These are phyloP conservation scores for Podotricha telesiphe DNA, from an alignment of 2,888 invertebrate species.

Conservation along the genomic window DNA sequence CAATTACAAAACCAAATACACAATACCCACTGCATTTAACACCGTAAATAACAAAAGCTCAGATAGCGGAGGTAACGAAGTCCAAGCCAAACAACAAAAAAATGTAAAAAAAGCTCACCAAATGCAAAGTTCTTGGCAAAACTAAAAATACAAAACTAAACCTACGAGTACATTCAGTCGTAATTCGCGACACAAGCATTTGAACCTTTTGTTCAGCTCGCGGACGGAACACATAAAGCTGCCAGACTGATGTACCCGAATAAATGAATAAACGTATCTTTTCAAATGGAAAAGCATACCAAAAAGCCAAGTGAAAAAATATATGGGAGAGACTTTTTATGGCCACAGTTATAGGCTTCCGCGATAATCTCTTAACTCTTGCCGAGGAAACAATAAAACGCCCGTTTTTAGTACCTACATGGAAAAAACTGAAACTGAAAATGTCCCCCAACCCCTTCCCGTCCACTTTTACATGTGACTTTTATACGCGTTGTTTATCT, in stretches of 20 bases:
- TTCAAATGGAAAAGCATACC: slow-evolving; percentile 59
- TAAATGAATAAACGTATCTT: slow-evolving; percentile 58
- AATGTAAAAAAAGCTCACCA: not conserved
- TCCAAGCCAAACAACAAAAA: slow-evolving; percentile 29
- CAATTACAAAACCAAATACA: not conserved
- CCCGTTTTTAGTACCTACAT: slow-evolving; percentile 46
- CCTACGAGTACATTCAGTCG: slow-evolving; percentile 44
- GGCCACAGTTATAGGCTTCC: slow-evolving; percentile 56
- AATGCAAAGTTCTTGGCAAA: slow-evolving; percentile 41
- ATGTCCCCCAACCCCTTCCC: not conserved
- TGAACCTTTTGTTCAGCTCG: slow-evolving; percentile 47
- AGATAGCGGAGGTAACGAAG: slow-evolving; percentile 31
- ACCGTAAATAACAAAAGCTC: slow-evolving; percentile 11
- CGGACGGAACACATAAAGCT: slow-evolving; percentile 50
- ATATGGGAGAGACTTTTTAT: slow-evolving; percentile 57
- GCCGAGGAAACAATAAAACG: slow-evolving; percentile 60
- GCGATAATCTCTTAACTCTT: slow-evolving; percentile 71
- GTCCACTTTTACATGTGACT: slow-evolving; percentile 38
- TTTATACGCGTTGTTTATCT: slow-evolving; percentile 38
- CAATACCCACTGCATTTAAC: not conserved
- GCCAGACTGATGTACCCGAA: slow-evolving; percentile 47
- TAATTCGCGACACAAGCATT: slow-evolving; percentile 49
- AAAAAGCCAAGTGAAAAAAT: slow-evolving; percentile 51
- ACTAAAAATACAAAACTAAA: slow-evolving; percentile 43
- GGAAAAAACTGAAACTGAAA: slow-evolving; percentile 47